Conservation (phyloP, 2,797 vertebrate genomes). For the Lagocephalus sceleratus region DNA sequence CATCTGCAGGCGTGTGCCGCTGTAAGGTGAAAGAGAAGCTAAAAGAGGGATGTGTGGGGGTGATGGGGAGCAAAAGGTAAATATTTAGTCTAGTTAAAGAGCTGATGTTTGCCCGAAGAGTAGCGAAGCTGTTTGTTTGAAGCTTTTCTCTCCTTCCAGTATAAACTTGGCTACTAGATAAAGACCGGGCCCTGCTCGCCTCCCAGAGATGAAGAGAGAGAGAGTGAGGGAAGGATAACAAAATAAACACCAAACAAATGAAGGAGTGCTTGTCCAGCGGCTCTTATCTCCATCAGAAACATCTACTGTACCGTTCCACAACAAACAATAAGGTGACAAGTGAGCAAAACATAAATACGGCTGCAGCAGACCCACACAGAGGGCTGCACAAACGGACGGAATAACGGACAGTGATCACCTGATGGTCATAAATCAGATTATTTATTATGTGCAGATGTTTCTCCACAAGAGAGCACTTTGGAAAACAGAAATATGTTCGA, state of each 20-base stretch:
- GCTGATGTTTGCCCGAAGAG: conserved; percentile 77
- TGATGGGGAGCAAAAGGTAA: conserved; percentile 68
- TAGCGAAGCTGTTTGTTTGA: conserved; percentile 78
- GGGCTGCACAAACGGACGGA: not conserved
- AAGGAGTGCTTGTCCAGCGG: conserved; percentile 39
- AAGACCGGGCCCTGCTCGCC: conserved; percentile 53
- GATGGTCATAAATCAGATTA: too few relatives aligned
- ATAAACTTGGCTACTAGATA: conserved; percentile 81
- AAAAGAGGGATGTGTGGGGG: conserved; percentile 60
- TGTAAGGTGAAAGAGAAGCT: conserved; percentile 35
- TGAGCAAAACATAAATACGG: conserved; percentile 62
- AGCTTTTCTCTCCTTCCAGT: conserved; percentile 63
- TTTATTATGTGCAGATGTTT: too few relatives aligned
- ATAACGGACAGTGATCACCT: too few relatives aligned
- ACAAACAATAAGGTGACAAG: conserved; percentile 73
- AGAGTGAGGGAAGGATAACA: conserved; percentile 67
- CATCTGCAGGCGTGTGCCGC: conserved; percentile 62
- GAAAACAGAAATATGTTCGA: too few relatives aligned
- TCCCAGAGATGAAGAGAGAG: conserved; percentile 50
- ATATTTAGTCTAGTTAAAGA: conserved; percentile 79
- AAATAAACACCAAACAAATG: conserved; percentile 67
- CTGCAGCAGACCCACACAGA: not conserved
- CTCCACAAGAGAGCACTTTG: too few relatives aligned
- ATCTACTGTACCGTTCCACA: conserved; percentile 72
- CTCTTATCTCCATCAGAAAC: conserved; percentile 72